A percentile compares a stretch with the other conserved stretches of the same genome.
Evolutionary conservation across 2,797 vertebrate species (phyloP).

Genomic region (Phoebastria nigripes): DNA sequence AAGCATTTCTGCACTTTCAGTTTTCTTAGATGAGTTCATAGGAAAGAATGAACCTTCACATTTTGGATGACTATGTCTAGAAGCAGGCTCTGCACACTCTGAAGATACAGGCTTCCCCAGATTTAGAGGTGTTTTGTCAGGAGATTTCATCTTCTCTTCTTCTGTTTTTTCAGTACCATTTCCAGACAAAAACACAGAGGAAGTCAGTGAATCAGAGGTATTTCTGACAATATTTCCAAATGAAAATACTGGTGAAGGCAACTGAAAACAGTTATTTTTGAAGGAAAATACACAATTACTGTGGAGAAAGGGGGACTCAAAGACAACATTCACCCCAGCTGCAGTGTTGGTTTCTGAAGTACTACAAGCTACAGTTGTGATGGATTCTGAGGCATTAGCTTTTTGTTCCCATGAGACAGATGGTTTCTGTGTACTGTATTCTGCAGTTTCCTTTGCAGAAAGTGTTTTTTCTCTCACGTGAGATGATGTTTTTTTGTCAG

Average conservation of each 20-base stretch:
- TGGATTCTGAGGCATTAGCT: background rate
- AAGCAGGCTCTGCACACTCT: background rate
- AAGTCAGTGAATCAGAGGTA: background rate
- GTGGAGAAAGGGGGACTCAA: background rate
- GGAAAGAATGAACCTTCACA: background rate
- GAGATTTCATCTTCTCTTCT: background rate
- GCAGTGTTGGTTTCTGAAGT: background rate
- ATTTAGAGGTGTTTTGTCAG: background rate
- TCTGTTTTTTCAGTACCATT: background rate
- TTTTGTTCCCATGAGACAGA: background rate
- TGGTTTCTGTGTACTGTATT: background rate
- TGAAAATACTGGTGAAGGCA: slow-evolving; percentile 17
- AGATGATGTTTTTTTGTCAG: background rate
- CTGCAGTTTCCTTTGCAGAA: background rate
- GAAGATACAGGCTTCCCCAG: background rate
- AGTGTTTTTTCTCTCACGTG: background rate
- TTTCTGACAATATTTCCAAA: slow-evolving; percentile 10
- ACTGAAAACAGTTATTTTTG: background rate
- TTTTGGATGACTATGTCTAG: background rate
- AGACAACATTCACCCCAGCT: background rate
- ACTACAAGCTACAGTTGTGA: background rate
- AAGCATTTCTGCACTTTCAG: background rate
- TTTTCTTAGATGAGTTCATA: background rate
- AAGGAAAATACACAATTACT: slow-evolving; percentile 9
- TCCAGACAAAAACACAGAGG: background rate